Evolutionary conservation across 2,113 vertebrate species (phyloP), one percentile per base, ranked within the genome.

Genomic region (Pomatorhinus ruficollis): DNA sequence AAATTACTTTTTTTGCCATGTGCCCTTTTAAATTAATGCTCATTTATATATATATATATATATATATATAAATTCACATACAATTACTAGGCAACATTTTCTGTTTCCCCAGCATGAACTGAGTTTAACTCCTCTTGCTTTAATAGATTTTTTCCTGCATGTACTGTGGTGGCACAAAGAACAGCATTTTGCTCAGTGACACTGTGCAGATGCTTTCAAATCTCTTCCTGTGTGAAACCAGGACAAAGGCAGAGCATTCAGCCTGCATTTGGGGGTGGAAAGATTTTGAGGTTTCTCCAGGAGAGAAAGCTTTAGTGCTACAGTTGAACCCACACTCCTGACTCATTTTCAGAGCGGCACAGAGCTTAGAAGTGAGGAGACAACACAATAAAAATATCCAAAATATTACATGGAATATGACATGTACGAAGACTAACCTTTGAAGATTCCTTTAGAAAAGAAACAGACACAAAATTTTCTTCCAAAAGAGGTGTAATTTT

Each of bases 121-220:
- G 63, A 79, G 39, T 80, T 83, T 90, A 78, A 83, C 11, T 89
- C 8, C 33, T 65, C 22, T 70, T 49, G 20, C 24, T 83, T 61
- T 71, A 86, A 86, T 49, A 64, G 54, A 37, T 27, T 86, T 33
- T 88, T 80, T 85, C 11, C 40, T 89, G 24, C 39, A 60, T 1
- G 2, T 83, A 40, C 44, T 3, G 0, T 37, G 35, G 44, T 66
- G 59, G 17, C 56, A 87, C 24, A 71, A 52, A 84, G 44, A 87
- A 21, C 7, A 56, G 35, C 0, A 0, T 42, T 93, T 89, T 84
- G 7, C 47, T 88, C 69, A 44, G 37, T 89, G 93, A 91, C 31
- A 37, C n/a, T 90, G 89, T 87, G 70, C 89, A 95, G 83, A 85
- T 80, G 74, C 40, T 91, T 90, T 94, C 78, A 88, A 22, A 72